A percentile compares a stretch with the other conserved stretches of the same genome.
These are phyloP conservation scores for Drosophila aldrichi DNA, from an alignment of 2,888 invertebrate genomes.

Conservation along the genomic window DNA sequence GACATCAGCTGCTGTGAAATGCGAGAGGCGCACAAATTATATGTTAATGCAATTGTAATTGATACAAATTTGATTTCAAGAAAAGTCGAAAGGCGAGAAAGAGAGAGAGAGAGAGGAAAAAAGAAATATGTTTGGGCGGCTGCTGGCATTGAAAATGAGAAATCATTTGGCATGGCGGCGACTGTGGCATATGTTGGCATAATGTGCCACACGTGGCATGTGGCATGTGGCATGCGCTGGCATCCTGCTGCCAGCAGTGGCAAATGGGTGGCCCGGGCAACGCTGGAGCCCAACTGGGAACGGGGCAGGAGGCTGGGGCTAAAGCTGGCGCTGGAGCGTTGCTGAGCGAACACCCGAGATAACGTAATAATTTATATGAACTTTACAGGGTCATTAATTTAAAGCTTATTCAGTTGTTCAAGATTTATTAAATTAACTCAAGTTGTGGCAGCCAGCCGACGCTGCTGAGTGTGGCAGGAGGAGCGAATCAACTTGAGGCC, in stretches of 20 bases:
- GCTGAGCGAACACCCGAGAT: constrained; percentile 54
- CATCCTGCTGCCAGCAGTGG: constrained; percentile 45
- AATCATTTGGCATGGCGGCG: constrained; percentile 63
- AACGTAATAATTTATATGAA: constrained; percentile 82
- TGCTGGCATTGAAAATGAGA: constrained; percentile 69
- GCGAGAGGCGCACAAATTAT: constrained; percentile 71
- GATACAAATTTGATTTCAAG: constrained; percentile 80
- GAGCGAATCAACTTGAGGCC: constrained; percentile 8
- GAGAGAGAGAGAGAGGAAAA: constrained; percentile 43
- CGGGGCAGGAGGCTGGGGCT: neutral
- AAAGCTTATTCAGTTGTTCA: constrained; percentile 84
- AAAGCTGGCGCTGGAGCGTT: constrained; percentile 24
- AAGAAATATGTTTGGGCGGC: constrained; percentile 54
- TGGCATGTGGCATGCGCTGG: constrained; percentile 43
- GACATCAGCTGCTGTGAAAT: constrained; percentile 44
- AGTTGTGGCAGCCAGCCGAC: constrained; percentile 72
- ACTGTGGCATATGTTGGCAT: constrained; percentile 63
- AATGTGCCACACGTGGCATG: constrained; percentile 61
- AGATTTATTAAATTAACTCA: constrained; percentile 85
- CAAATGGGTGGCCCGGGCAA: constrained; percentile 24
- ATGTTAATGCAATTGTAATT: constrained; percentile 82
- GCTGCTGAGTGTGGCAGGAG: constrained; percentile 20
- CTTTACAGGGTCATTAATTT: constrained; percentile 84
- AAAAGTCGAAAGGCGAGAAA: constrained; percentile 32
- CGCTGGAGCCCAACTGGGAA: constrained; percentile 1